Evolutionary conservation across 2,797 vertebrate species (phyloP).

Genomic region (Poeciliopsis gracilis): DNA sequence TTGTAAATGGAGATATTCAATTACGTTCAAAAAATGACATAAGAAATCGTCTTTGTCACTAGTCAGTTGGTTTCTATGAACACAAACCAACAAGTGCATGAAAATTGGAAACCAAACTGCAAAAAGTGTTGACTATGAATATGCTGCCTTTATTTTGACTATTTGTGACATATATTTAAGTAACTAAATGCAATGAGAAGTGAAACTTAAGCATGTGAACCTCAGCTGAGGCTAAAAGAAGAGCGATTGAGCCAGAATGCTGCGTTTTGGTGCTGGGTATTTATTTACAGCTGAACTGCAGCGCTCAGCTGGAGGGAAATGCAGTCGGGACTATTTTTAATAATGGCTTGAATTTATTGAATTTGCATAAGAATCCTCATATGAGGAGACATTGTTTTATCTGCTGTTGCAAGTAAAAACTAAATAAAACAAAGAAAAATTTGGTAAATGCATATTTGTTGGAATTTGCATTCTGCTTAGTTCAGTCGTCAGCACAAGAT

Average conservation of each 20-base stretch:
- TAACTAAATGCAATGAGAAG: too few relatives aligned
- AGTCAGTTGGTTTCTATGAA: neutral
- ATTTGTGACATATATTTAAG: neutral
- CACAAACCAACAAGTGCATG: neutral
- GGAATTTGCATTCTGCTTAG: neutral
- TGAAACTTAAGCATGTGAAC: neutral
- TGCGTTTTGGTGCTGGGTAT: neutral
- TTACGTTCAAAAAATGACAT: too few relatives aligned
- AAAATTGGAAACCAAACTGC: neutral
- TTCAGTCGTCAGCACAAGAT: neutral
- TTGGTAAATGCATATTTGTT: neutral
- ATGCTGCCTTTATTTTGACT: neutral
- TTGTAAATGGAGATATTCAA: too few relatives aligned
- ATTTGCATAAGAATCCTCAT: neutral
- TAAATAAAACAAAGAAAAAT: neutral
- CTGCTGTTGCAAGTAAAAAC: neutral
- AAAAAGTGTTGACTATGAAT: neutral
- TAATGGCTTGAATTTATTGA: neutral
- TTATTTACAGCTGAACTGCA: neutral
- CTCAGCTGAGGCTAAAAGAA: neutral
- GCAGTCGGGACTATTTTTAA: neutral
- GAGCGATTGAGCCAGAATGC: neutral
- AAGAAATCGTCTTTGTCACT: too few relatives aligned
- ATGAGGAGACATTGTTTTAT: neutral
- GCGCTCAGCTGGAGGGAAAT: neutral